Evolutionary conservation across 1,140 invertebrate genomes (phyloP).

Genomic region (Neelides sp.): DNA sequence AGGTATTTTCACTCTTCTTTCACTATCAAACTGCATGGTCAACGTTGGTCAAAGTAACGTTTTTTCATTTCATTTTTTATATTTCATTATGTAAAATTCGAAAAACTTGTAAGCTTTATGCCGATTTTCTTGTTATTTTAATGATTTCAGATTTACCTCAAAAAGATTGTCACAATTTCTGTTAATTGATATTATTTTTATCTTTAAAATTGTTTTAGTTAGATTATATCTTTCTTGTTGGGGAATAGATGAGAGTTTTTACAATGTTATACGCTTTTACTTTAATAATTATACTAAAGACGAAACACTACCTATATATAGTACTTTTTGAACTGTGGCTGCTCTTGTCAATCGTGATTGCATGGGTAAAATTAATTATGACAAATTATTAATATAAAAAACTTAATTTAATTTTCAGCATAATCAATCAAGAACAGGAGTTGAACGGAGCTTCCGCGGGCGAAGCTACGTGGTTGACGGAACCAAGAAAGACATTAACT

Average conservation of each 20-base stretch:
- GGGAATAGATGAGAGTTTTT: background rate
- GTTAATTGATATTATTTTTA: background rate
- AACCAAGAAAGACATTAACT: slow-evolving; percentile 29
- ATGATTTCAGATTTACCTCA: no score
- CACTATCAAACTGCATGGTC: background rate
- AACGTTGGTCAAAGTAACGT: no score
- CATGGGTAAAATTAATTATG: no score
- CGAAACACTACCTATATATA: no score
- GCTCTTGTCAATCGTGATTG: background rate
- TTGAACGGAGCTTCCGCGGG: slow-evolving; percentile 26
- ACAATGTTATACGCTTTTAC: background rate
- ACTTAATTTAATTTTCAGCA: no score
- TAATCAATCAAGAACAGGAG: slow-evolving; percentile 12
- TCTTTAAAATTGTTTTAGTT: background rate
- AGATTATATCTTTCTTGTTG: background rate
- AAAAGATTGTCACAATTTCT: no score
- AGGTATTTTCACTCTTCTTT: background rate
- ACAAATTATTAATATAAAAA: no score
- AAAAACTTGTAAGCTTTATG: no score
- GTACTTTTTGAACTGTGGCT: background rate
- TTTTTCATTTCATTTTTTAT: no score
- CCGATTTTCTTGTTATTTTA: no score
- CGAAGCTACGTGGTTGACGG: slow-evolving; percentile 17
- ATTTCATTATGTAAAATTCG: no score
- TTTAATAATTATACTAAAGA: no score